These are phyloP conservation scores for Xestia rhomboidea DNA, from an alignment of 2,888 invertebrate genomes.

Conservation along the genomic window DNA sequence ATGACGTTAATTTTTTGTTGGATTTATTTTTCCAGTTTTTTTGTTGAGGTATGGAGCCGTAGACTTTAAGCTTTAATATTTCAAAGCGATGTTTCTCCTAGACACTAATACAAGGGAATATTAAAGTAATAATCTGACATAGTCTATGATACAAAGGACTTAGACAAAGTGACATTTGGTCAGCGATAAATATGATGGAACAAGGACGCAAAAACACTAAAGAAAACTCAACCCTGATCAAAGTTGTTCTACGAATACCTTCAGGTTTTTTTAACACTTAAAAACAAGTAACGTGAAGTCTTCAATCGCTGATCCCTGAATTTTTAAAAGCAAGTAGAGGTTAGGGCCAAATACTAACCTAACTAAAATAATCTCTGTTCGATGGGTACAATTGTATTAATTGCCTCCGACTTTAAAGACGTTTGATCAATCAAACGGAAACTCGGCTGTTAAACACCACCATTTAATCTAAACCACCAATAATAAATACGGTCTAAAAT, in stretches of 20 bases:
- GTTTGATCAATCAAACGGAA: slow-evolving; percentile 8
- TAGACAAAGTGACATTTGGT: background rate
- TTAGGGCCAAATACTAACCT: background rate
- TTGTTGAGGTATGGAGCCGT: background rate
- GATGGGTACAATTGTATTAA: background rate
- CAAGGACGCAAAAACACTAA: background rate
- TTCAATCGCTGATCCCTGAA: background rate
- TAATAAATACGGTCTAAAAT: slow-evolving; percentile 41
- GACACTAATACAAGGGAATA: background rate
- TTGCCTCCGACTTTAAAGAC: slow-evolving; percentile 16
- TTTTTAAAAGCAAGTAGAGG: too few relatives aligned
- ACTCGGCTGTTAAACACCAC: slow-evolving; percentile 4
- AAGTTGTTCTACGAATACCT: background rate
- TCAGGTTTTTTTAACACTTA: background rate
- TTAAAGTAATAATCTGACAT: background rate
- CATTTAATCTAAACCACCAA: slow-evolving; percentile 42
- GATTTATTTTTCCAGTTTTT: background rate
- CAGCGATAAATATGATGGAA: background rate
- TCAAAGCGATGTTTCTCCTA: background rate
- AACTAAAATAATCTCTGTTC: background rate
- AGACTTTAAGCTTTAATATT: background rate
- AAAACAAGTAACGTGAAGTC: background rate
- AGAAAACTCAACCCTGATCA: background rate
- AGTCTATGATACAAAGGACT: background rate
- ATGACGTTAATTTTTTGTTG: slow-evolving; percentile 49